A percentile compares a stretch with the other conserved stretches of the same genome.
Evolutionary conservation across 2,113 vertebrate species (phyloP).

Genomic region (Galbula dea): DNA sequence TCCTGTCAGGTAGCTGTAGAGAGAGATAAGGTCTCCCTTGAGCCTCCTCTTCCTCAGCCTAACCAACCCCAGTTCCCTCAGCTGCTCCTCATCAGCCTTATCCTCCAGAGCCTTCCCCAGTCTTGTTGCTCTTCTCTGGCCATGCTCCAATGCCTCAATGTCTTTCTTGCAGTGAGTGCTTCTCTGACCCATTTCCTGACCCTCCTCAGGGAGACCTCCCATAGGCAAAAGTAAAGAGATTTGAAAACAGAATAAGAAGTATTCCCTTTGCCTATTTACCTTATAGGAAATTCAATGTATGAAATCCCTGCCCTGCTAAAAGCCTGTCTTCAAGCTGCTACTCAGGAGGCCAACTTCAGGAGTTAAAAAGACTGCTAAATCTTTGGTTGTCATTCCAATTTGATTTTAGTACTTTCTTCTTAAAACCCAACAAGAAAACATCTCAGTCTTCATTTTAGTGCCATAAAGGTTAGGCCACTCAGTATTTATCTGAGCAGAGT

Average conservation of each 20-base stretch:
- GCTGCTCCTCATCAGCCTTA: too few relatives aligned
- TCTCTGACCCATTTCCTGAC: not conserved
- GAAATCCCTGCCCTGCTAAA: constrained; percentile 32
- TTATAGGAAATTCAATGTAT: not conserved
- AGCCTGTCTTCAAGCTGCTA: not conserved
- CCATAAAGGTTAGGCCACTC: not conserved
- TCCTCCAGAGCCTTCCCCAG: too few relatives aligned
- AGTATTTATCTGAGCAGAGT: constrained; percentile 21
- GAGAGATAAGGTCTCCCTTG: too few relatives aligned
- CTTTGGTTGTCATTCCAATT: constrained; percentile 24
- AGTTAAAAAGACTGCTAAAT: constrained; percentile 34
- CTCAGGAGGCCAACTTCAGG: constrained; percentile 10
- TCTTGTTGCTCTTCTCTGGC: too few relatives aligned
- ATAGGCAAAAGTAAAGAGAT: not conserved
- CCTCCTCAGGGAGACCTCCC: not conserved
- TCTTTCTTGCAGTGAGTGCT: too few relatives aligned
- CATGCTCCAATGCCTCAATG: too few relatives aligned
- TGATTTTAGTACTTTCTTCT: not conserved
- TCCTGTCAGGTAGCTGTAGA: too few relatives aligned
- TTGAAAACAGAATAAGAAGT: not conserved
- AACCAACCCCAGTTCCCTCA: too few relatives aligned
- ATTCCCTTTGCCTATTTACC: not conserved
- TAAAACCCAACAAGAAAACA: not conserved
- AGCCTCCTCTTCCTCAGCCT: too few relatives aligned
- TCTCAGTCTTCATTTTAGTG: not conserved